phyloP scores from a whole-genome alignment of 2,888 invertebrate species.

The Ypsolopha scabrella region DNA sequence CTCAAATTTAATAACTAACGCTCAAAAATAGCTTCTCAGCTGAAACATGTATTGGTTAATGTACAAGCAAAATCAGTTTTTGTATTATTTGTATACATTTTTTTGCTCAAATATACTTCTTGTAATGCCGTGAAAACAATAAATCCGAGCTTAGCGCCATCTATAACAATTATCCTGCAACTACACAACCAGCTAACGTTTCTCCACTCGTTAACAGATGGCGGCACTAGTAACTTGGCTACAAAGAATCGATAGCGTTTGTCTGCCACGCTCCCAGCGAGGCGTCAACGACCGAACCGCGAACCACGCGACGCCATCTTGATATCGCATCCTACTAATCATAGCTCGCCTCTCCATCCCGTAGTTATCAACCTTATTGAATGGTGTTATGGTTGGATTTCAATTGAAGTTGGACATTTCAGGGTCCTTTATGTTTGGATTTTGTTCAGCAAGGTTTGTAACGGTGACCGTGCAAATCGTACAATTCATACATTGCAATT shows the following conservation, averaged over 20 bases:
- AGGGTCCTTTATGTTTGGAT: background rate
- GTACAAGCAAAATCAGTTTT: no score
- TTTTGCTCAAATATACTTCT: no score
- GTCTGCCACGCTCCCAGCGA: background rate
- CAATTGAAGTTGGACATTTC: background rate
- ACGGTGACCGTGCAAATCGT: slow-evolving; percentile 2
- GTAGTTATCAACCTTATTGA: background rate
- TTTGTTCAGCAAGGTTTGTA: background rate
- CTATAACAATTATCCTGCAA: slow-evolving; percentile 15
- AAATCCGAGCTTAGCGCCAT: slow-evolving; percentile 20
- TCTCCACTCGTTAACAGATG: slow-evolving; percentile 28
- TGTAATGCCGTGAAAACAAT: no score
- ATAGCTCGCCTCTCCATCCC: background rate
- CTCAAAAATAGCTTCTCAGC: no score
- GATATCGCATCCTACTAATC: background rate
- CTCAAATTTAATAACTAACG: background rate
- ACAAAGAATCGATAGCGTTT: slow-evolving; percentile 29
- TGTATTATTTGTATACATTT: no score
- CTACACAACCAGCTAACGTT: slow-evolving; percentile 8
- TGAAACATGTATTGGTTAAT: background rate
- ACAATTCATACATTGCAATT: slow-evolving; percentile 1
- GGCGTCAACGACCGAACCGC: slow-evolving; percentile 61
- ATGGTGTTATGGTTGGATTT: background rate
- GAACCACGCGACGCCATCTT: slow-evolving; percentile 12
- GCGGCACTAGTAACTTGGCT: slow-evolving; percentile 18